Conservation (phyloP, 2,888 invertebrate genomes). For the Sisyra nigra region DNA sequence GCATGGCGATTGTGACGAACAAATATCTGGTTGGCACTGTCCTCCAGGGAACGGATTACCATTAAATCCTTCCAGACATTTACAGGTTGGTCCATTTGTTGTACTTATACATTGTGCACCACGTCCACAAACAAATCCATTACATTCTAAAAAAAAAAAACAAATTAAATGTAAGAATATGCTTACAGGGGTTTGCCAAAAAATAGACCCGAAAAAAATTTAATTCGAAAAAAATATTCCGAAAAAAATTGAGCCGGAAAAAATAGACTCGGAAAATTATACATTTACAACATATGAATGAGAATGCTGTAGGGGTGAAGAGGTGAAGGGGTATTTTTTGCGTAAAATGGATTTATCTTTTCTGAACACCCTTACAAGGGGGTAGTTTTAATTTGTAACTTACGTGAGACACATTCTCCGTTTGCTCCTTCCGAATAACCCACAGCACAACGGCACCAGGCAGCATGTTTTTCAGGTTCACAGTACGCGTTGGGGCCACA, state of each 20-base stretch:
- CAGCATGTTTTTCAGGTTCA: conserved; percentile 74
- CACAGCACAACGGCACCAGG: conserved; percentile 75
- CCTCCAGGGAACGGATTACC: conserved; percentile 91
- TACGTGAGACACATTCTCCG: conserved; percentile 72
- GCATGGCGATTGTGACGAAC: conserved; percentile 62
- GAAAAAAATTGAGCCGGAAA: conserved; percentile 1
- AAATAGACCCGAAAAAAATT: too few species aligned
- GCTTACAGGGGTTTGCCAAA: too few species aligned
- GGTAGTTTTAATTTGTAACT: conserved; percentile 19
- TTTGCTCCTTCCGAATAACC: conserved; percentile 64
- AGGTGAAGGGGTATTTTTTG: too few species aligned
- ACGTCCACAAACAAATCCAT: conserved; percentile 57
- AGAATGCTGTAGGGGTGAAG: background rate
- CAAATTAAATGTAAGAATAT: conserved; percentile 4
- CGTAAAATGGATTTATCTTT: too few species aligned
- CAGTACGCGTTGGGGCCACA: conserved; percentile 79
- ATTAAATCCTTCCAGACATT: conserved; percentile 69
- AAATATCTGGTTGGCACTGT: conserved; percentile 63
- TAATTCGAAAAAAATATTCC: too few species aligned
- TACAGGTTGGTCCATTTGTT: conserved; percentile 70
- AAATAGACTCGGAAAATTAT: conserved; percentile 5
- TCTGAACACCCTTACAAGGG: conserved; percentile 3
- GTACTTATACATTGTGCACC: conserved; percentile 79
- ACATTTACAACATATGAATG: conserved; percentile 1
- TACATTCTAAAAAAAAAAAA: conserved; percentile 42